A percentile compares a stretch with the other conserved stretches of the same genome.
Evolutionary conservation across 53 echinoderm and acorn worm genomes (phyloP).

Genomic region (Crossaster papposus): DNA sequence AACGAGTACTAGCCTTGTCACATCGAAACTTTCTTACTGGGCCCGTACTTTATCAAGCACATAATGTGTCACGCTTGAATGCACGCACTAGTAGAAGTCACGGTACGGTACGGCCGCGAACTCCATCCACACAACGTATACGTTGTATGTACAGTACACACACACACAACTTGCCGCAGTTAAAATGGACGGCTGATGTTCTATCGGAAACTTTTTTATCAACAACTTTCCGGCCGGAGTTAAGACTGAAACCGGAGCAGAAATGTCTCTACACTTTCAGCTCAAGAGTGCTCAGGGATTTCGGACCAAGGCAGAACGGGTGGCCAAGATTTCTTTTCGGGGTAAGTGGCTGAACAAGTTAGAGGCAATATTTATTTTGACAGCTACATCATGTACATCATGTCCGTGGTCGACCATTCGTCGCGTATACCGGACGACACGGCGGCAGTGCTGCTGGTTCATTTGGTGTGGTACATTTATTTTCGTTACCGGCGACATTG

Average conservation of each 20-base stretch:
- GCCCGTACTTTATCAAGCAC: no score
- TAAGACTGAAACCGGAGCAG: constrained; percentile 15
- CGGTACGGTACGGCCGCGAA: no score
- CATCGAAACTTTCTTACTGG: no score
- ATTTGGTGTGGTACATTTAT: no score
- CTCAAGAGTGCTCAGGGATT: constrained; percentile 80
- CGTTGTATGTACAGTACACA: not conserved
- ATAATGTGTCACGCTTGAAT: no score
- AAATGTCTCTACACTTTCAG: constrained; percentile 84
- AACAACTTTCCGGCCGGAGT: not conserved
- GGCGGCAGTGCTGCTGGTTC: no score
- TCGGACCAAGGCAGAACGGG: constrained; percentile 70
- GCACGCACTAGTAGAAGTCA: no score
- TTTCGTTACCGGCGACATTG: no score
- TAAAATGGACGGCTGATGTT: not conserved
- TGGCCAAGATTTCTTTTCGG: constrained; percentile 83
- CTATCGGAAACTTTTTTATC: not conserved
- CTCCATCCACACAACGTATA: no score
- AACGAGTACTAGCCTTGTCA: no score
- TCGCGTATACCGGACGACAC: no score
- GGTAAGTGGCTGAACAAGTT: constrained; percentile 63
- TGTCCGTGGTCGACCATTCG: not conserved
- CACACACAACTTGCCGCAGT: not conserved
- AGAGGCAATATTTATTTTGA: not conserved
- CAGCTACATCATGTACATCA: not conserved